phyloP scores from a whole-genome alignment of 2,888 invertebrate species.

The Stictocephala bisonia region DNA sequence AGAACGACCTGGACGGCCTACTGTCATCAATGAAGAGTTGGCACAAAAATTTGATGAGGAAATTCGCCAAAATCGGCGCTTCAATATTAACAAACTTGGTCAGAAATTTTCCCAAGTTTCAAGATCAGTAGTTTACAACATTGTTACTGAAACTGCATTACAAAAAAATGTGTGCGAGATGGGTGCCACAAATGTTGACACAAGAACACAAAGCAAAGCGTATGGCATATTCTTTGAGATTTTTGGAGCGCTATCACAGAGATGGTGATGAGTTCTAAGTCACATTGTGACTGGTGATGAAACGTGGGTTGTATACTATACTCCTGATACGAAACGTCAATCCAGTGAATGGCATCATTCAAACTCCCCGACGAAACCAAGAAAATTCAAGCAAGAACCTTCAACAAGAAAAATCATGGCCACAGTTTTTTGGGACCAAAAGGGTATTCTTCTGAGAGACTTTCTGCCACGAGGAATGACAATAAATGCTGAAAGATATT shows the following conservation, averaged over 20 bases:
- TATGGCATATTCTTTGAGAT: not conserved
- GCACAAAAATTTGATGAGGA: not conserved
- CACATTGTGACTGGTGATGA: slow-evolving; percentile 55
- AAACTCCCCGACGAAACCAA: slow-evolving; percentile 31
- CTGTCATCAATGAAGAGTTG: slow-evolving; percentile 34
- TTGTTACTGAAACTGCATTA: slow-evolving; percentile 18
- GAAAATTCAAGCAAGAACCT: slow-evolving; percentile 46
- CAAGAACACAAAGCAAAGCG: slow-evolving; percentile 26
- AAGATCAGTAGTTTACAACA: not conserved
- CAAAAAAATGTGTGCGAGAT: slow-evolving; percentile 37
- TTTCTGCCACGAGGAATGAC: slow-evolving; percentile 47
- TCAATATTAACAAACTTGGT: not conserved
- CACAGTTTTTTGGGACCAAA: slow-evolving; percentile 55
- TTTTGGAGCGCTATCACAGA: slow-evolving; percentile 13
- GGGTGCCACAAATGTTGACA: slow-evolving; percentile 36
- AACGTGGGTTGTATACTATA: slow-evolving; percentile 51
- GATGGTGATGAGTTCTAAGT: not conserved
- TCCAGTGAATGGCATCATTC: slow-evolving; percentile 45
- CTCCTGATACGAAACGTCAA: slow-evolving; percentile 48
- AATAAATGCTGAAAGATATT: slow-evolving; percentile 50
- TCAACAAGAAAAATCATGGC: slow-evolving; percentile 54
- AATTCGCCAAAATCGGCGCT: not conserved
- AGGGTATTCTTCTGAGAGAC: slow-evolving; percentile 51
- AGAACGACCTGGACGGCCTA: slow-evolving; percentile 7
- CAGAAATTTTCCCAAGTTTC: slow-evolving; percentile 30